Percentiles rank a stretch among this genome's conserved stretches.
These are phyloP conservation scores for Cantharis rufa DNA, from an alignment of 2,888 invertebrate genomes.

Conservation along the genomic window DNA sequence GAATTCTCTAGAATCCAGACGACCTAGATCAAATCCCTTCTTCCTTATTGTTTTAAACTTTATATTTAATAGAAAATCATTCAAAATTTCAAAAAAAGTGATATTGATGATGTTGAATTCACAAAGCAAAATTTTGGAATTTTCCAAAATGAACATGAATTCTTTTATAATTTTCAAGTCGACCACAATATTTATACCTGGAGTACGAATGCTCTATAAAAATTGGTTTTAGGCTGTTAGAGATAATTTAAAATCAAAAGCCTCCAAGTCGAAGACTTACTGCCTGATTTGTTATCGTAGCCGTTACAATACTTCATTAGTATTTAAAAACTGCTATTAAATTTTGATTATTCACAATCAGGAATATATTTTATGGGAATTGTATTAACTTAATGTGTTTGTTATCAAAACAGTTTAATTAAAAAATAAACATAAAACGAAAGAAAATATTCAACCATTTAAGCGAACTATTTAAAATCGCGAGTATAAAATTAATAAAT, in stretches of 20 bases:
- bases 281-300: neutral
- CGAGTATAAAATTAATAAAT: neutral
- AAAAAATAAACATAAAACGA: neutral
- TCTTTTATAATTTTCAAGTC: too few relatives aligned
- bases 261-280: neutral
- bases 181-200: too few relatives aligned
- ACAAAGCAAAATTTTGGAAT: too few relatives aligned
- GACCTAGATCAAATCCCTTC: constrained; percentile 29
- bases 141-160: too few relatives aligned
- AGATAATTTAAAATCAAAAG: too few relatives aligned
- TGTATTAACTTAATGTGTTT: neutral
- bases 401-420: neutral
- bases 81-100: too few relatives aligned
- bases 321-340: neutral
- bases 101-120: too few relatives aligned
- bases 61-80: neutral
- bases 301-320: neutral
- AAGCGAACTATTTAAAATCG: neutral
- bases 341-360: neutral
- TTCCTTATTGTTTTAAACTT: neutral
- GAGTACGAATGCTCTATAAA: too few relatives aligned
- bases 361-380: neutral
- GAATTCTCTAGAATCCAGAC: constrained; percentile 26
- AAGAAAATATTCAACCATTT: neutral
- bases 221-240: too few relatives aligned